phyloP scores from a whole-genome alignment of 2,888 invertebrate species.

The Selenia dentaria region DNA sequence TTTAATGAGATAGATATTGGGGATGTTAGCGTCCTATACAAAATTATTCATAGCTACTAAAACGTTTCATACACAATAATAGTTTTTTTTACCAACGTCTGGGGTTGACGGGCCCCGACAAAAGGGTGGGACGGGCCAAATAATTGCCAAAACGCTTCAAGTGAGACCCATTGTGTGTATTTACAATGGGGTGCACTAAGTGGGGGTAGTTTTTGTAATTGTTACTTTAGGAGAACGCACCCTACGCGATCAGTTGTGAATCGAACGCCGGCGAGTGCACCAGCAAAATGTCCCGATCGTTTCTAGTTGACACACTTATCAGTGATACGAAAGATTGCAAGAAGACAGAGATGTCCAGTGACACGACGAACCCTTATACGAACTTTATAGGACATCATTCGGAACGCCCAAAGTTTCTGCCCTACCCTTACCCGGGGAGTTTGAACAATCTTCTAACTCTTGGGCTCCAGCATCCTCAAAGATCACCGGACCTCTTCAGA shows the following conservation, averaged over 20 bases:
- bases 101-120: slow-evolving; percentile 80
- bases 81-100: slow-evolving; percentile 65
- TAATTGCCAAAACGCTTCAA: slow-evolving; percentile 84
- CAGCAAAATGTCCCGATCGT: slow-evolving; percentile 90
- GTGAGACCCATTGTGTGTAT: slow-evolving; percentile 79
- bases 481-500: slow-evolving; percentile 74
- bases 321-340: slow-evolving; percentile 84
- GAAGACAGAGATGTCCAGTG: slow-evolving; percentile 64
- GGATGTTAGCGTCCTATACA: slow-evolving; percentile 77
- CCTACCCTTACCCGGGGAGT: slow-evolving; percentile 86
- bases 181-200: slow-evolving; percentile 81
- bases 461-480: slow-evolving; percentile 83
- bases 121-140: slow-evolving; percentile 82
- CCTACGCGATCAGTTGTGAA: slow-evolving; percentile 64
- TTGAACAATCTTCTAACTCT: slow-evolving; percentile 87
- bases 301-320: slow-evolving; percentile 92
- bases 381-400: slow-evolving; percentile 64
- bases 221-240: slow-evolving; percentile 69
- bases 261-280: slow-evolving; percentile 44
- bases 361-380: slow-evolving; percentile 67
- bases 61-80: slow-evolving; percentile 75
- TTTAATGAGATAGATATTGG: slow-evolving; percentile 82
- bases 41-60: slow-evolving; percentile 84
- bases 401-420: slow-evolving; percentile 80
- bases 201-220: slow-evolving; percentile 84